Conservation (phyloP, 23 tunicate species). For the Ciona savignyi region DNA sequence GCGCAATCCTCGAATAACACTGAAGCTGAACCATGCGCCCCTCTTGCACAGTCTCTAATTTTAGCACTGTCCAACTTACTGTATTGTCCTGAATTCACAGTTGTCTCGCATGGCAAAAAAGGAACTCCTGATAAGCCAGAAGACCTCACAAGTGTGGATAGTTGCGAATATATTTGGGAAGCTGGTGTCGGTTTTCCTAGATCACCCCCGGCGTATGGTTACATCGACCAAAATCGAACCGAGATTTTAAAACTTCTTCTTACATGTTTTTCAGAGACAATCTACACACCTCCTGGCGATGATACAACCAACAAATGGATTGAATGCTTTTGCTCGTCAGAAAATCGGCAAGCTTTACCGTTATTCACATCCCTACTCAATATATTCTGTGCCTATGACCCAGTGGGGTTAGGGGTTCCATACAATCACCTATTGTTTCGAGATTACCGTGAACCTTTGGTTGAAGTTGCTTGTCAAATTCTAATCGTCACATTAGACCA, state of each 20-base stretch:
- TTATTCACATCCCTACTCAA: constrained; percentile 85
- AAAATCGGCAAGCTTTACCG: constrained; percentile 86
- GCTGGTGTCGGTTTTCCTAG: constrained; percentile 95
- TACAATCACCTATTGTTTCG: constrained; percentile 78
- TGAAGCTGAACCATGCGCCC: constrained; percentile 28
- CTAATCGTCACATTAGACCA: constrained; percentile 79
- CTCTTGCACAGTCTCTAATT: constrained; percentile 85
- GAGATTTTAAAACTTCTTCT: constrained; percentile 77
- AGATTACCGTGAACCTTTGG: constrained; percentile 86
- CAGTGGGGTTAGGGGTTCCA: constrained; percentile 90
- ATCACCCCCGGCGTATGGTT: constrained; percentile 85
- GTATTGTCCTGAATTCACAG: constrained; percentile 92
- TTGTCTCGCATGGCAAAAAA: constrained; percentile 60
- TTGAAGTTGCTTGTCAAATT: constrained; percentile 85
- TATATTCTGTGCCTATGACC: constrained; percentile 86
- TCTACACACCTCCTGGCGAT: constrained; percentile 51
- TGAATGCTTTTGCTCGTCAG: constrained; percentile 83
- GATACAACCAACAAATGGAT: constrained; percentile 66
- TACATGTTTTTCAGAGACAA: constrained; percentile 90
- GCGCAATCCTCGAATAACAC: constrained; percentile 20
- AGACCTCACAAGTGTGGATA: constrained; percentile 66
- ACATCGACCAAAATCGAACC: constrained; percentile 73
- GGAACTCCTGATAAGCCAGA: constrained; percentile 59
- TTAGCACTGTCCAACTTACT: constrained; percentile 72
- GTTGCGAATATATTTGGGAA: constrained; percentile 98